Evolutionary conservation across 2,888 invertebrate species (phyloP).

Genomic region (Cecidostiba fungosa): DNA sequence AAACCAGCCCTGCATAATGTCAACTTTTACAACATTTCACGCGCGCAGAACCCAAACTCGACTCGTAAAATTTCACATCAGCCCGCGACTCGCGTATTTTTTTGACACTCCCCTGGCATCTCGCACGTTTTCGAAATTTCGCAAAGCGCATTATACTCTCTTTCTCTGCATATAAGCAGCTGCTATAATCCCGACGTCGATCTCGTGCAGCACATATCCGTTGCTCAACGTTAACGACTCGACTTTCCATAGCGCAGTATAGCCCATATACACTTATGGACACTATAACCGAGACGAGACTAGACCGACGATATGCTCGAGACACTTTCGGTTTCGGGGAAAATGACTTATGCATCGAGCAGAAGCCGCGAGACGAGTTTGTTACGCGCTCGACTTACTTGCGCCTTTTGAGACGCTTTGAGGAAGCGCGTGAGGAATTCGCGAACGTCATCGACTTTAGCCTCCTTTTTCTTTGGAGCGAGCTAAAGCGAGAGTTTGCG

Average conservation of each 20-base stretch:
- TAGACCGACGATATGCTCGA: neutral
- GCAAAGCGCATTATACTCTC: neutral
- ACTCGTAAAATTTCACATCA: neutral
- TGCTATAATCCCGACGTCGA: neutral
- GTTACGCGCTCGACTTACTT: conserved; percentile 30
- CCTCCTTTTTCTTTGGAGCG: neutral
- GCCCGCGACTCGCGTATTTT: neutral
- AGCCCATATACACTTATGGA: neutral
- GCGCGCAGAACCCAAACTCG: neutral
- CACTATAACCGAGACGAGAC: neutral
- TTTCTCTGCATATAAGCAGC: neutral
- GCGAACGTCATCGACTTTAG: conserved; percentile 12
- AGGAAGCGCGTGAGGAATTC: conserved; percentile 34
- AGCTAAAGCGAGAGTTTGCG: neutral
- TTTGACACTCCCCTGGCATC: neutral
- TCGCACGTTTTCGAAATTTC: conserved; percentile 2
- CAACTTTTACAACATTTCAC: neutral
- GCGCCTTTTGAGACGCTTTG: conserved; percentile 4
- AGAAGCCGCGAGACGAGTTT: conserved; percentile 30
- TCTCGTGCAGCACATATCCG: neutral
- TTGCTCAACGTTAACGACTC: neutral
- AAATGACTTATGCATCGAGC: conserved; percentile 46
- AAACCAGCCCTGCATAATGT: neutral
- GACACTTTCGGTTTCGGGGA: conserved; percentile 45
- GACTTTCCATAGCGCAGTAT: neutral